Percentiles rank a stretch among this genome's conserved stretches.
These are phyloP conservation scores for Dasyornis broadbenti DNA, from an alignment of 2,113 vertebrate species.

Conservation along the genomic window DNA sequence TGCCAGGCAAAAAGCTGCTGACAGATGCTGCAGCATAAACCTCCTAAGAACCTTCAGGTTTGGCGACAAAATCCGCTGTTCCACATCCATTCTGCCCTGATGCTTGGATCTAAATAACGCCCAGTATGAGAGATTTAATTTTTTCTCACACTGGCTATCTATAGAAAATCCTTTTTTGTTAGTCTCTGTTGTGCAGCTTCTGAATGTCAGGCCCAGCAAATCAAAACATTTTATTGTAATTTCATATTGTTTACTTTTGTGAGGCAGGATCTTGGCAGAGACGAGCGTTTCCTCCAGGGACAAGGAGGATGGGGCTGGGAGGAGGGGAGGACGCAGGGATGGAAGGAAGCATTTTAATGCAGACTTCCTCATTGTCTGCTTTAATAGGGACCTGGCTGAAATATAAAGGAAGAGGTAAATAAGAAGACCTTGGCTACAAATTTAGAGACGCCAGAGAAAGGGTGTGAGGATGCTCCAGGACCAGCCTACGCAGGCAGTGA, in stretches of 20 bases:
- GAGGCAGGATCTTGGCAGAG: slow-evolving; percentile 59
- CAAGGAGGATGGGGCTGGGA: not conserved
- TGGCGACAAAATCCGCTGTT: not conserved
- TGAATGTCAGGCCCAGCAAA: slow-evolving; percentile 35
- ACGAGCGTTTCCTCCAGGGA: slow-evolving; percentile 37
- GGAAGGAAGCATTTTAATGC: slow-evolving; percentile 43
- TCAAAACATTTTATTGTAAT: slow-evolving; percentile 64
- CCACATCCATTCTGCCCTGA: not conserved
- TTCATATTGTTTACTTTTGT: slow-evolving; percentile 55
- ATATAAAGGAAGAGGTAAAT: slow-evolving; percentile 5
- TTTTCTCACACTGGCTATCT: slow-evolving; percentile 22
- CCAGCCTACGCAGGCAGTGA: not conserved
- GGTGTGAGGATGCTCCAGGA: not conserved
- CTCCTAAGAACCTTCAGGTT: slow-evolving; percentile 2
- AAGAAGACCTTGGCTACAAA: not conserved
- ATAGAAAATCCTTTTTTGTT: slow-evolving; percentile 14
- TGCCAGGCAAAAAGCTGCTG: slow-evolving; percentile 34
- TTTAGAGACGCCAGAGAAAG: not conserved
- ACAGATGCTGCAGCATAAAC: slow-evolving; percentile 29
- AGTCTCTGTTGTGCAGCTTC: slow-evolving; percentile 3
- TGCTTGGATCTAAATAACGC: not conserved
- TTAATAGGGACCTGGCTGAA: slow-evolving; percentile 2
- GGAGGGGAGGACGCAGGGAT: not conserved
- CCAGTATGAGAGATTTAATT: not conserved
- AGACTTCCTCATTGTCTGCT: slow-evolving; percentile 28